phyloP scores from a whole-genome alignment of 92 coral and sea anemone genomes.

The Zoanthus sociatus region DNA sequence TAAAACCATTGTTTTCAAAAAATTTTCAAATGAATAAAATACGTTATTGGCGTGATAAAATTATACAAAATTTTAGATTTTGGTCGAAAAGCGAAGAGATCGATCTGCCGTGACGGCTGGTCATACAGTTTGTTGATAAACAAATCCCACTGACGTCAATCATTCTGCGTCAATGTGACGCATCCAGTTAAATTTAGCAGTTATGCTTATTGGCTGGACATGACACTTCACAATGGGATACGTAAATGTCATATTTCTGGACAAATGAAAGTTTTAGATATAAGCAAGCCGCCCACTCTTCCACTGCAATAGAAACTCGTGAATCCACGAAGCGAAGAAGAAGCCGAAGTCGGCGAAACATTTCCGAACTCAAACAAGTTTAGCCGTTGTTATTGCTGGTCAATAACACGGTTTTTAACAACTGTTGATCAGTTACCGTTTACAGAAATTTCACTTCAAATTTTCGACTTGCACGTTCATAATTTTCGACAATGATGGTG shows the following conservation, averaged over 20 bases:
- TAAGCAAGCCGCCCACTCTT: conserved; percentile 95
- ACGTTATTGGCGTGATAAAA: background rate
- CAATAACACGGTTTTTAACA: conserved; percentile 95
- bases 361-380: conserved; percentile 52
- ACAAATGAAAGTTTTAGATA: conserved; percentile 66
- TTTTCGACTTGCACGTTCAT: conserved; percentile 51
- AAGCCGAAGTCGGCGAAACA: conserved; percentile 51
- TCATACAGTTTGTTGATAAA: conserved; percentile 88
- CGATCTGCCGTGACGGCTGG: conserved; percentile 44
- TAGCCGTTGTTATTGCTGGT: conserved; percentile 99
- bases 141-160: conserved; percentile 56
- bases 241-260: conserved; percentile 32
- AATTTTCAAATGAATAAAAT: background rate
- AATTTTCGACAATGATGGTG: conserved; percentile 74
- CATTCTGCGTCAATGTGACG: conserved; percentile 43
- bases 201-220: conserved; percentile 67
- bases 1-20: background rate
- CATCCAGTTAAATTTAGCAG: conserved; percentile 66
- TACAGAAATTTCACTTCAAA: conserved; percentile 50
- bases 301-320: conserved; percentile 84
- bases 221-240: conserved; percentile 57
- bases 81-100: conserved; percentile 17
- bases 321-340: conserved; percentile 95
- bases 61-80: conserved; percentile 13
- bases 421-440: conserved; percentile 99